Percentiles rank a stretch among this genome's conserved stretches.
These are phyloP conservation scores for Hozukius guyotensis DNA, from an alignment of 2,797 vertebrate species.

Conservation along the genomic window DNA sequence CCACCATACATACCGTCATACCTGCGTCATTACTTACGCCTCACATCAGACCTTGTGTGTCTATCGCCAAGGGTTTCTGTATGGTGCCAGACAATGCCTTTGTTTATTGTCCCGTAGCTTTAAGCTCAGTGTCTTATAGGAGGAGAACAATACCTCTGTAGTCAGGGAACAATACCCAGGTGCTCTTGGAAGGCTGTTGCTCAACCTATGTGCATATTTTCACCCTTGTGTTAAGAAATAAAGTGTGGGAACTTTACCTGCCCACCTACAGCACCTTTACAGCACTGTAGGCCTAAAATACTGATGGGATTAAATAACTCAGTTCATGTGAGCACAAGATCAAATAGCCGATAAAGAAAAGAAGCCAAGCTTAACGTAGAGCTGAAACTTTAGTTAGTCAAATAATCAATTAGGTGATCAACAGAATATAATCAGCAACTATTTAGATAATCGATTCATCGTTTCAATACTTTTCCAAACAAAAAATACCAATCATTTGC, in stretches of 20 bases:
- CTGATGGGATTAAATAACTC: neutral
- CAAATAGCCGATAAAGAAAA: neutral
- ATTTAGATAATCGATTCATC: neutral
- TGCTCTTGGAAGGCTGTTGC: neutral
- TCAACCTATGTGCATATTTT: neutral
- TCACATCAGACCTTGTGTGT: slow-evolving; percentile 48
- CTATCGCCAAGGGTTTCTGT: slow-evolving; percentile 19
- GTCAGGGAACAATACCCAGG: slow-evolving; percentile 25
- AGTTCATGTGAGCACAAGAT: neutral
- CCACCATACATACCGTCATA: slow-evolving; percentile 62
- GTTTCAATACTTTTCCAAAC: neutral
- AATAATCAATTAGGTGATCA: neutral
- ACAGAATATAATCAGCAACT: neutral
- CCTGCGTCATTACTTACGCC: slow-evolving; percentile 72
- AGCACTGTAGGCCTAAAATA: neutral
- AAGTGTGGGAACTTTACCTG: neutral
- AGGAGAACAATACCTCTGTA: slow-evolving; percentile 38
- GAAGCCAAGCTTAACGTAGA: neutral
- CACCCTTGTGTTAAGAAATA: neutral
- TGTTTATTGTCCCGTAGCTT: slow-evolving; percentile 50
- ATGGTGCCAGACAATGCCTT: slow-evolving; percentile 40
- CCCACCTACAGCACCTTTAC: neutral
- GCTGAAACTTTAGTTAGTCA: neutral
- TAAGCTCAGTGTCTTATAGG: slow-evolving; percentile 16
- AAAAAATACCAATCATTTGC: neutral